A percentile compares a stretch with the other conserved stretches of the same genome.
These are phyloP conservation scores for Vannuccia rotundouncinata DNA, from an alignment of 2,888 invertebrate species.

Conservation along the genomic window DNA sequence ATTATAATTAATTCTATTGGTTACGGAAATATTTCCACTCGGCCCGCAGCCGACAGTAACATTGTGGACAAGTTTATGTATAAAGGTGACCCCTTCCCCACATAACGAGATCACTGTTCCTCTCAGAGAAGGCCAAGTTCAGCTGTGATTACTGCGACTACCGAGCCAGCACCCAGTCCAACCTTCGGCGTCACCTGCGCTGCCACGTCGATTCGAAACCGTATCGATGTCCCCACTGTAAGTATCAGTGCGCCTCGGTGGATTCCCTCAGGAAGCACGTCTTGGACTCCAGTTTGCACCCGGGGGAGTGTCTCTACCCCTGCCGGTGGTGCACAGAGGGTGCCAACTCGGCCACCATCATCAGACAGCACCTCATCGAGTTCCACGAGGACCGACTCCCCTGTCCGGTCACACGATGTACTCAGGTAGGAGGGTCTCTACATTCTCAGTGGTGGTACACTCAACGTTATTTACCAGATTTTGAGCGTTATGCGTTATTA, in stretches of 20 bases:
- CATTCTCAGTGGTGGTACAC: no score
- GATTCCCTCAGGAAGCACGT: slow-evolving; percentile 37
- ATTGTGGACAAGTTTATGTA: no score
- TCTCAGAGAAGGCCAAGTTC: not conserved
- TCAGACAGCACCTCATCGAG: not conserved
- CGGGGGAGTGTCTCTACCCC: slow-evolving; percentile 28
- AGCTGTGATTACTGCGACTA: slow-evolving; percentile 39
- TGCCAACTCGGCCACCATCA: not conserved
- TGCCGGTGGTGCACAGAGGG: slow-evolving; percentile 27
- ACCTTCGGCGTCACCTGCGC: slow-evolving; percentile 37
- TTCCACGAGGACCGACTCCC: not conserved
- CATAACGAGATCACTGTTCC: no score
- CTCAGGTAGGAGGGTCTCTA: no score
- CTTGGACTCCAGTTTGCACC: slow-evolving; percentile 31
- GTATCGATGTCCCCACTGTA: slow-evolving; percentile 38
- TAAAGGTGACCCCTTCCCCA: no score
- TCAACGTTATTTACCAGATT: no score
- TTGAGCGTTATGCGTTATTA: no score
- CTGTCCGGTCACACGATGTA: not conserved
- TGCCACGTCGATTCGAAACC: slow-evolving; percentile 35
- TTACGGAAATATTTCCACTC: no score
- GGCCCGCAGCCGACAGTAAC: no score
- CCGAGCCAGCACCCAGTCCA: slow-evolving; percentile 31
- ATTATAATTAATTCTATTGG: no score
- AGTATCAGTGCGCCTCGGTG: not conserved